These are phyloP conservation scores for Grantiella picta DNA, from an alignment of 2,113 vertebrate species.

Conservation along the genomic window DNA sequence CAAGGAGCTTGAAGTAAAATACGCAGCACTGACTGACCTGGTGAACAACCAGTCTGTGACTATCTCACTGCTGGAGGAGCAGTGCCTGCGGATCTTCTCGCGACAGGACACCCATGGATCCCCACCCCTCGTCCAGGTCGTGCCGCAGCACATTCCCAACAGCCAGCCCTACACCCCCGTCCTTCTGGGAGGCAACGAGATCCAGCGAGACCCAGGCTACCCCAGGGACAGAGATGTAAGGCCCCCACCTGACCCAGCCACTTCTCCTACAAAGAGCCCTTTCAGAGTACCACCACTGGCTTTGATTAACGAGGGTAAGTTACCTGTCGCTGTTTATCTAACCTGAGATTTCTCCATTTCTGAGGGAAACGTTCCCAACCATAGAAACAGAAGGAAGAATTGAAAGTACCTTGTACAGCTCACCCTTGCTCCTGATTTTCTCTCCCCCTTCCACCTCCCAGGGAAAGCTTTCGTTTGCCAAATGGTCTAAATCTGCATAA, in stretches of 20 bases:
- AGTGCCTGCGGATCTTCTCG: slow-evolving; percentile 84
- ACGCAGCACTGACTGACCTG: slow-evolving; percentile 82
- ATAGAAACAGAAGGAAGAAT: background rate
- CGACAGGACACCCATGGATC: slow-evolving; percentile 80
- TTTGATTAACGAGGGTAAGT: slow-evolving; percentile 87
- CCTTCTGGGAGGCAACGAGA: slow-evolving; percentile 85
- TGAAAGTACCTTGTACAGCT: background rate
- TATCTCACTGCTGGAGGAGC: slow-evolving; percentile 88
- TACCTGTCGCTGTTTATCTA: background rate
- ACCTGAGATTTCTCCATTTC: background rate
- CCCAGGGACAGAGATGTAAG: slow-evolving; percentile 78
- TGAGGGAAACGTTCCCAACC: background rate
- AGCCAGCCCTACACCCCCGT: slow-evolving; percentile 79
- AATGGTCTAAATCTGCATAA: background rate
- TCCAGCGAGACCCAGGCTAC: slow-evolving; percentile 87
- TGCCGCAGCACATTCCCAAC: slow-evolving; percentile 86
- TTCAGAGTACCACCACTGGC: slow-evolving; percentile 83
- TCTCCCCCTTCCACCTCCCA: background rate
- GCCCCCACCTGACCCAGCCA: slow-evolving; percentile 75
- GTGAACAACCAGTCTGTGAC: slow-evolving; percentile 96
- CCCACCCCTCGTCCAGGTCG: slow-evolving; percentile 93
- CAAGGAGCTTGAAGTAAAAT: slow-evolving; percentile 89
- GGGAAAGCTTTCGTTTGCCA: background rate
- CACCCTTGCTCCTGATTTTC: background rate
- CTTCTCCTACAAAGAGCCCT: slow-evolving; percentile 80